Percentiles rank a stretch among this genome's conserved stretches.
Conservation (phyloP, 1,140 invertebrate species). For the silkworm (Bombyx mori) region ASM3026992v2 NC_085114.1:10861501-10862000, state of each 20-base stretch:
- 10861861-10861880: constrained; percentile 22
- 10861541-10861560: no score
- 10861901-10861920: no score
- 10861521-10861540: no score
- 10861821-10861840: constrained; percentile 31
- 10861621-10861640: no score
- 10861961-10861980: no score
- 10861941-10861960: constrained; percentile 30
- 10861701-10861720: constrained; percentile 45
- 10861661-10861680: constrained; percentile 10
- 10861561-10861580: no score
- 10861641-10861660: neutral
- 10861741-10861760: constrained; percentile 66
- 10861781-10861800: constrained; percentile 43
- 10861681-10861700: constrained; percentile 26
- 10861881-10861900: no score
- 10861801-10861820: constrained; percentile 24
- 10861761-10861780: constrained; percentile 68
- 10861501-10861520: no score
- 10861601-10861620: no score
- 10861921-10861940: constrained; percentile 28
- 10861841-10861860: constrained; percentile 52
- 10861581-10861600: no score
- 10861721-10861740: constrained; percentile 51
- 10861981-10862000: no score